Base-by-base conservation (phyloP, 1,140 invertebrate species). In the Drosophila tristis region DNA sequence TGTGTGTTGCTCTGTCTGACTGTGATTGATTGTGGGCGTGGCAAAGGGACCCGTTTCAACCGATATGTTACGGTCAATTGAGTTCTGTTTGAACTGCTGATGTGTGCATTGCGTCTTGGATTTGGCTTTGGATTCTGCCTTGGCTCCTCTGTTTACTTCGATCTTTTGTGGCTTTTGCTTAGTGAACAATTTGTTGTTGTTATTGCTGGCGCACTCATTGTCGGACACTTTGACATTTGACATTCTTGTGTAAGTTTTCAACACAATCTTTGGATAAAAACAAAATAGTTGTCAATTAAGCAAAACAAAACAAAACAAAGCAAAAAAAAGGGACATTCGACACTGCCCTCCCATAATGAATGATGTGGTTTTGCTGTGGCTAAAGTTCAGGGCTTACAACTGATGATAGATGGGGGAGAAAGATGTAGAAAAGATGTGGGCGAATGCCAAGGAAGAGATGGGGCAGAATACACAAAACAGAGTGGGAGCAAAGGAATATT, bases 161-260 rank as follows among this genome's bases (percentile, higher is more conserved):
- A 70, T 70, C 35, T 70, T 26, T 57, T 70, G 66, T 35, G 66
- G 64, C 67, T 70, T 16, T 39, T 31, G 42, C 50, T 29, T 68
- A 49, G 62, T 63, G 43, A 49, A 55, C 65, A 68, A 67, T 68
- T 67, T 68, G 64, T 66, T 47, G 44, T 25, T 62, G 23, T 64
- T 49, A 42, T 11, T 20, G 47, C 9, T 15, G 13, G 3, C 23
- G 23, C 20, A 20, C 1, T 25, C 23, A 20, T 20, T 20, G 20
- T 20, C 43, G 64, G 82, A 76, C 84, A 89, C 63, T 66, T 61
- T 82, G 84, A 89, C 84, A 89, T 77, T 66, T 84, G 72, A 82
- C 84, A 80, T 77, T 65, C 16, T 56, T 60, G 64, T 62, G 75
- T 47, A 77, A 77, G 73, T 77, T 78, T 78, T 60, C 55, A 67